Evolutionary conservation across 1,140 invertebrate species (phyloP), one percentile per base, ranked within the genome.

Genomic region (Carposina sasakii): DNA sequence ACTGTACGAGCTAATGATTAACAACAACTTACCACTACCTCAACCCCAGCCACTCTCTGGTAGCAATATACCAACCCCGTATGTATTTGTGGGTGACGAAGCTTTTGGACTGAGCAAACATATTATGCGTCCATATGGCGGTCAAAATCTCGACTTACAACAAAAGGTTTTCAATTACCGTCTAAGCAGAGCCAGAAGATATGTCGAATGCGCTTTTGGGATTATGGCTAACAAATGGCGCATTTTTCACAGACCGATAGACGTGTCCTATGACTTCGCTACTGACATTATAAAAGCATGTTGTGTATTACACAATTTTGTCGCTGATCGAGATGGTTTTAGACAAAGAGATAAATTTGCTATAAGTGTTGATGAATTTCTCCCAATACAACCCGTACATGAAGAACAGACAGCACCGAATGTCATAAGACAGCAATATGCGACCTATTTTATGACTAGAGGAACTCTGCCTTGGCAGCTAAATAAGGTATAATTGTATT

Each of bases 131-230:
- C 36, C 36, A 39, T 39, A 20, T 39, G 36, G 36, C 36, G 36
- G 36, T 39, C 36, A 39, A 39, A 39, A 39, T 39, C 36, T 39
- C 36, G 36, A 39, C 36, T 39, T 39, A 39, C 36, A 39, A 39
- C 36, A 39, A 39, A 39, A 39, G 36, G 36, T 78, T 33, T 33
- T 33, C 24, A 28, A 28, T 28, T 28, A 28, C 24, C 24, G 24
- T 28, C 24, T 28, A 28, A 28, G 24, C 24, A 28, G 24, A 28
- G 24, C 24, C 24, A 28, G 24, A 28, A 28, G 24, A 28, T 28
- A 28, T 28, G 24, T 28, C 24, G 24, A 28, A 28, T 28, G 24
- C 24, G 24, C 24, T 28, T 28, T 28, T 28, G 24, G 24, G 24
- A 28, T 28, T 28, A 28, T 28, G 24, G 24, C 24, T 28, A 28